Percentiles rank a stretch among this genome's conserved stretches.
Evolutionary conservation across 2,888 invertebrate genomes (phyloP).

Genomic region (Athalia cordata): DNA sequence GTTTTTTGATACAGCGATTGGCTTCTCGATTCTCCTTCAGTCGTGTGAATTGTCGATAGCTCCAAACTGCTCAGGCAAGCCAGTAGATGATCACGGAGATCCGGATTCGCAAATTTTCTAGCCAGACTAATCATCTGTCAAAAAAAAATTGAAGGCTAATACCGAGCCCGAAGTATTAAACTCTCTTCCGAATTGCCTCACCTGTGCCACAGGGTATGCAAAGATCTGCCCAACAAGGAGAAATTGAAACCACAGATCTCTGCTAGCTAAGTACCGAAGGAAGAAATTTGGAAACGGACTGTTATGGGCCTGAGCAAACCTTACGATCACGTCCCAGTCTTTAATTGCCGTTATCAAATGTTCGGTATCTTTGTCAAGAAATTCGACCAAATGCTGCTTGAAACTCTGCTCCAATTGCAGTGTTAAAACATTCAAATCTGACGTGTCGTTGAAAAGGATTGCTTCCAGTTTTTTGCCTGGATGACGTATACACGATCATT

Average conservation of each 20-base stretch:
- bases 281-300: slow-evolving; percentile 78
- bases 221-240: slow-evolving; percentile 82
- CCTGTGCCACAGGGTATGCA: slow-evolving; percentile 80
- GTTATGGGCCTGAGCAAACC: slow-evolving; percentile 78
- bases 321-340: slow-evolving; percentile 78
- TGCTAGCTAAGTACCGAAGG: slow-evolving; percentile 77
- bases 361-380: slow-evolving; percentile 57
- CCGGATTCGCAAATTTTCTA: slow-evolving; percentile 77
- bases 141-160: neutral
- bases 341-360: slow-evolving; percentile 73
- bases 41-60: slow-evolving; percentile 43
- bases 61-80: slow-evolving; percentile 61
- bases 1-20: slow-evolving; percentile 70
- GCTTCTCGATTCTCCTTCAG: slow-evolving; percentile 57
- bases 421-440: slow-evolving; percentile 59
- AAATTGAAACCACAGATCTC: slow-evolving; percentile 83
- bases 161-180: no score
- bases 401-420: slow-evolving; percentile 63
- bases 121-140: slow-evolving; percentile 73
- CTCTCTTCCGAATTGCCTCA: slow-evolving; percentile 56
- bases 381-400: slow-evolving; percentile 51
- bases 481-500: slow-evolving; percentile 42
- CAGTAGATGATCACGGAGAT: slow-evolving; percentile 78
- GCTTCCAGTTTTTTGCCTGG: slow-evolving; percentile 62
- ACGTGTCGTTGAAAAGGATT: slow-evolving; percentile 59